Percentiles rank a stretch among this genome's conserved stretches.
phyloP scores from a whole-genome alignment of 92 coral and sea anemone genomes.

The Siderastrea radians region DNA sequence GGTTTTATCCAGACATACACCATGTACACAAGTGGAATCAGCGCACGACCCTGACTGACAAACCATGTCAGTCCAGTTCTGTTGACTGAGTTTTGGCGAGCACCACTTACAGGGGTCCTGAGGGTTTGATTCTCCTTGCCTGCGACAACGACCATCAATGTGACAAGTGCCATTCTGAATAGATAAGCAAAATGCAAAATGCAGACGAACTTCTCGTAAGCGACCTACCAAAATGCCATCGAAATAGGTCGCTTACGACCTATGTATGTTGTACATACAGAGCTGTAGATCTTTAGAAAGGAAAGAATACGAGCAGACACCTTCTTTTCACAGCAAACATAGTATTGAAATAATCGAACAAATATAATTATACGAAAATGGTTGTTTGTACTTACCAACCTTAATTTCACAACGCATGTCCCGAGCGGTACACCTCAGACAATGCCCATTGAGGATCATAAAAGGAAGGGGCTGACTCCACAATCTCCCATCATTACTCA shows the following conservation, averaged over 20 bases:
- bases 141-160: constrained; percentile 83
- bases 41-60: constrained; percentile 74
- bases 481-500: constrained; percentile 85
- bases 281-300: too few relatives aligned
- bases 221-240: too few relatives aligned
- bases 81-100: constrained; percentile 50
- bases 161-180: constrained; percentile 81
- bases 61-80: constrained; percentile 74
- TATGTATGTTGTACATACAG: too few relatives aligned
- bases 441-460: constrained; percentile 76
- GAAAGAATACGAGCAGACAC: too few relatives aligned
- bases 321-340: too few relatives aligned
- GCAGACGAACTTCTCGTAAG: too few relatives aligned
- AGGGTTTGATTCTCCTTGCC: constrained; percentile 57
- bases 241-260: too few relatives aligned
- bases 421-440: constrained; percentile 72
- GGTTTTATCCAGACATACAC: constrained; percentile 67
- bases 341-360: too few relatives aligned
- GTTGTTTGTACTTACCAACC: constrained; percentile 84
- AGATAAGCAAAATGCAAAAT: neutral
- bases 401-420: constrained; percentile 72
- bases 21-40: constrained; percentile 72
- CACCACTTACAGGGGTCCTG: constrained; percentile 76
- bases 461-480: constrained; percentile 87
- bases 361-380: neutral